Percentiles rank a stretch among this genome's conserved stretches.
Evolutionary conservation across 2,797 vertebrate genomes (phyloP).

Genomic region (Peromyscus melanophrys): DNA sequence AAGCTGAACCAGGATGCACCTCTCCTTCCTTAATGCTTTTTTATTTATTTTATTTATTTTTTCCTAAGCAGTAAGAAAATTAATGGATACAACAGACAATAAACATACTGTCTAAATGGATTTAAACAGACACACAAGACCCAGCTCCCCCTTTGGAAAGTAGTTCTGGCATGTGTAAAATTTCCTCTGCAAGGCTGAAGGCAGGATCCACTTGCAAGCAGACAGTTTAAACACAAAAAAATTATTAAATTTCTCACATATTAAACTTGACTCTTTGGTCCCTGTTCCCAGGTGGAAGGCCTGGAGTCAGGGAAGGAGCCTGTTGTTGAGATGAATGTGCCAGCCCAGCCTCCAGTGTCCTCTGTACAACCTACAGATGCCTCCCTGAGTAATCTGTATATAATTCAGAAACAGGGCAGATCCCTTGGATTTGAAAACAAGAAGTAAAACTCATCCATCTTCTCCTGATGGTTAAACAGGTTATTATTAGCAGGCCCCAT

Average conservation of each 20-base stretch:
- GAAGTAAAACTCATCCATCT: constrained; percentile 91
- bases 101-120: not conserved
- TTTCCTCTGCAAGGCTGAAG: constrained; percentile 82
- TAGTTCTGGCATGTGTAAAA: constrained; percentile 75
- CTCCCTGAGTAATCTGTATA: constrained; percentile 89
- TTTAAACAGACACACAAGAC: constrained; percentile 66
- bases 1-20: not conserved
- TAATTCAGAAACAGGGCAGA: constrained; percentile 89
- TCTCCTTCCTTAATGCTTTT: not conserved
- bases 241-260: constrained; percentile 82
- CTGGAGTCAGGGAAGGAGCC: constrained; percentile 74
- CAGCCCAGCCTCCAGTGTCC: constrained; percentile 82
- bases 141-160: constrained; percentile 58
- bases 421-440: constrained; percentile 89
- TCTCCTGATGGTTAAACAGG: constrained; percentile 87
- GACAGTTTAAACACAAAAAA: constrained; percentile 83
- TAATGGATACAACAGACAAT: not conserved
- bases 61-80: not conserved
- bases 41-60: not conserved
- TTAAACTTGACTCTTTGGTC: constrained; percentile 85
- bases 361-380: constrained; percentile 88
- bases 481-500: constrained; percentile 88
- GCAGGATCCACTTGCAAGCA: constrained; percentile 76
- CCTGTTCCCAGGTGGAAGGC: constrained; percentile 82
- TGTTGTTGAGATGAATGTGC: constrained; percentile 85